Evolutionary conservation across 2,797 vertebrate genomes (phyloP).

Genomic region (Acrossocheilus fasciatus): DNA sequence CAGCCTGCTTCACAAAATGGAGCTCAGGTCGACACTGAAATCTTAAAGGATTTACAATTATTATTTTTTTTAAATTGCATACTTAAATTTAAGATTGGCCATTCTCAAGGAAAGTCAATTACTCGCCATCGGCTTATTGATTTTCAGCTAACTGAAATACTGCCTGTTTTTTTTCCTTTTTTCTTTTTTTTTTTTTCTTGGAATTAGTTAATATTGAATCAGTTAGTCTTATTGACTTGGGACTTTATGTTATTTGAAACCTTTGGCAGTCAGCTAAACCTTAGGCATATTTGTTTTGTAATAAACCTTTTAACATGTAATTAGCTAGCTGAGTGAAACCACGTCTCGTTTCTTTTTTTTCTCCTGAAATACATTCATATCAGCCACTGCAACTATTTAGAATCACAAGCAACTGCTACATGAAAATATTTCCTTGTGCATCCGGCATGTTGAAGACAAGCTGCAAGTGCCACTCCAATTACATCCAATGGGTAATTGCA

Average conservation of each 20-base stretch:
- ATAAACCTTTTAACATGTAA: slow-evolving; percentile 52
- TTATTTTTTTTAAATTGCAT: slow-evolving; percentile 14
- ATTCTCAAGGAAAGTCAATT: slow-evolving; percentile 43
- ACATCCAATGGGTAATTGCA: slow-evolving; percentile 65
- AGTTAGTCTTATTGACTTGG: slow-evolving; percentile 39
- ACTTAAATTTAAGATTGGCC: slow-evolving; percentile 12
- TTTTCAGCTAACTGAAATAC: slow-evolving; percentile 9
- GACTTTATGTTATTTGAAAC: slow-evolving; percentile 43
- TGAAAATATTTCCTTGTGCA: slow-evolving; percentile 30
- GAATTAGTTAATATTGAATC: slow-evolving; percentile 35
- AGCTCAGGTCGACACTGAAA: slow-evolving; percentile 19
- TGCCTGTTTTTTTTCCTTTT: not conserved
- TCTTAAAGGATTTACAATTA: slow-evolving; percentile 29
- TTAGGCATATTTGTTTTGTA: slow-evolving; percentile 47
- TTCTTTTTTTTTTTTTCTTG: not conserved
- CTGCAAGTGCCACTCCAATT: slow-evolving; percentile 61
- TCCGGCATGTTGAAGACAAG: slow-evolving; percentile 49
- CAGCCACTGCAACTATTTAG: slow-evolving; percentile 16
- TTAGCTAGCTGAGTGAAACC: slow-evolving; percentile 26
- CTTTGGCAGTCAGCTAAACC: slow-evolving; percentile 44
- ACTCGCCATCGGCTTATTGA: slow-evolving; percentile 25
- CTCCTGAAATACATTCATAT: slow-evolving; percentile 8
- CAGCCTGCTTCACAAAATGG: not conserved
- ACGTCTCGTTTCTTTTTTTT: slow-evolving; percentile 3
- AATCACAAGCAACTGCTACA: slow-evolving; percentile 1